These are phyloP conservation scores for Rhabdomys pumilio DNA, from an alignment of 2,797 vertebrate genomes.

Conservation along the genomic window DNA sequence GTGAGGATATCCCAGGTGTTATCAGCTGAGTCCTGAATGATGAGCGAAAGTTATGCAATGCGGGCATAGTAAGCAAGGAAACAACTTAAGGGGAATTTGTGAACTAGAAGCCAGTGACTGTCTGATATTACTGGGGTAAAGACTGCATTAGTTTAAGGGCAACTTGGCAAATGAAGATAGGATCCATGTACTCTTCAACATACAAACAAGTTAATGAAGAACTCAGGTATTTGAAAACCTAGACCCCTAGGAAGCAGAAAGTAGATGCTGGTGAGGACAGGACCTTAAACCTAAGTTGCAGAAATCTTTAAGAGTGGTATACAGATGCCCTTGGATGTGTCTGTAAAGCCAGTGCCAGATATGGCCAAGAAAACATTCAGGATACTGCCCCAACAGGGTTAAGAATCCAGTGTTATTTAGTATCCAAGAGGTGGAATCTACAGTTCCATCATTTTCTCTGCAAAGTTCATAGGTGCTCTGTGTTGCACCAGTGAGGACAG, in stretches of 20 bases:
- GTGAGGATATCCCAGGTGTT: neutral
- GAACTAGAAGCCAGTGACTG: neutral
- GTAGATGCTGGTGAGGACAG: neutral
- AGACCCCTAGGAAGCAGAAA: neutral
- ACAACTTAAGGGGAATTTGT: neutral
- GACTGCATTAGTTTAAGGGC: neutral
- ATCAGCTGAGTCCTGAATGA: neutral
- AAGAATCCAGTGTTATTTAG: neutral
- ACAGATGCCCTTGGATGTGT: neutral
- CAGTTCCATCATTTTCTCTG: neutral
- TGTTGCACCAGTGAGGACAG: neutral
- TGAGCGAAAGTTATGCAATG: neutral
- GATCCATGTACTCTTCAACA: neutral
- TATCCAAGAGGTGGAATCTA: neutral
- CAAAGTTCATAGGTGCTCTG: neutral
- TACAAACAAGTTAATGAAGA: neutral
- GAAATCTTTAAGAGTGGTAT: neutral
- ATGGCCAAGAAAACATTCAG: neutral
- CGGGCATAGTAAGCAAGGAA: neutral
- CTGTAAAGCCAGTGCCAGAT: neutral
- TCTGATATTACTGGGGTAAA: neutral
- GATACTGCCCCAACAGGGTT: neutral
- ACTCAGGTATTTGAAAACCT: neutral
- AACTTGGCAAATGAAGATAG: neutral
- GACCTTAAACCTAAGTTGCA: neutral